Conservation (phyloP, 2,888 invertebrate species). For the Ophion costatus region DNA sequence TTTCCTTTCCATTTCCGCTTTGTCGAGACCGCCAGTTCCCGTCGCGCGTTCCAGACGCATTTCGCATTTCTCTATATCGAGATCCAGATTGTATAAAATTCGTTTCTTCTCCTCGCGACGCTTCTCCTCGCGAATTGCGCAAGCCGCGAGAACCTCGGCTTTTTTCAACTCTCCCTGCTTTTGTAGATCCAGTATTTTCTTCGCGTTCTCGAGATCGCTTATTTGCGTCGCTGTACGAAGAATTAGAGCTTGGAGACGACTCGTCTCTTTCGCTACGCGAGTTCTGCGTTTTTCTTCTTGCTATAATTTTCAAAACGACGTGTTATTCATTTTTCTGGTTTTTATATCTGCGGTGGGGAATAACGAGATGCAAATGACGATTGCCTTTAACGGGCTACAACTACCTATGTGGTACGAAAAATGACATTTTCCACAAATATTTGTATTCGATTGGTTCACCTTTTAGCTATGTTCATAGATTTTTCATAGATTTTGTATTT, state of each 20-base stretch:
- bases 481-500: too few relatives aligned
- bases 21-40: conserved; percentile 74
- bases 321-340: neutral
- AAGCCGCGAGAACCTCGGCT: conserved; percentile 69
- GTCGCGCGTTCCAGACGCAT: conserved; percentile 75
- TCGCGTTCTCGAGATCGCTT: conserved; percentile 74
- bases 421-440: too few relatives aligned
- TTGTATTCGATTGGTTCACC: too few relatives aligned
- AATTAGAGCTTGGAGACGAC: conserved; percentile 73
- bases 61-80: conserved; percentile 77
- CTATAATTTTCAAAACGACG: conserved; percentile 65
- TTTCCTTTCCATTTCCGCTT: conserved; percentile 81
- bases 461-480: too few relatives aligned
- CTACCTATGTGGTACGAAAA: too few relatives aligned
- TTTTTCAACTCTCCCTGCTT: conserved; percentile 73
- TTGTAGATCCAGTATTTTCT: conserved; percentile 72
- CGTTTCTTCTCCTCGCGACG: conserved; percentile 74
- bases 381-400: too few relatives aligned
- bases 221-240: conserved; percentile 69
- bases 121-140: conserved; percentile 72
- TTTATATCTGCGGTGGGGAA: neutral
- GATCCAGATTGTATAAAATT: conserved; percentile 72
- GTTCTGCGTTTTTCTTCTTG: conserved; percentile 77
- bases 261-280: conserved; percentile 71
- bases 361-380: too few relatives aligned